A percentile compares a stretch with the other conserved stretches of the same genome.
phyloP scores from a whole-genome alignment of 2,113 vertebrate species.

The Crotalus helleri region DNA sequence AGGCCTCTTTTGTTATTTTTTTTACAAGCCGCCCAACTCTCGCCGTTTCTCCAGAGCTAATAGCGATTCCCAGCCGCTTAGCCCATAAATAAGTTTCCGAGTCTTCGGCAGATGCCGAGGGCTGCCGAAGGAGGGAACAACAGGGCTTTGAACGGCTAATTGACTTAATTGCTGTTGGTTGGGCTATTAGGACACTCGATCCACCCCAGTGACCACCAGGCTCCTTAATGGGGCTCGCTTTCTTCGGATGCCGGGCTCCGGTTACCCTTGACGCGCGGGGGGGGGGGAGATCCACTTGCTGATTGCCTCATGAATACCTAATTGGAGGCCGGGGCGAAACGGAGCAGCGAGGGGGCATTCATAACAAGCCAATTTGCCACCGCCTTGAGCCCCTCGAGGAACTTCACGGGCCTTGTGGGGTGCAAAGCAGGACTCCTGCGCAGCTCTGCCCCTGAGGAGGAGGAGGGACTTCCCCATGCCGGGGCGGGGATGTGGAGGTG shows the following conservation, averaged over 20 bases:
- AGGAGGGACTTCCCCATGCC: background rate
- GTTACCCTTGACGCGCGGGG: slow-evolving; percentile 81
- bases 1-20: slow-evolving; percentile 32
- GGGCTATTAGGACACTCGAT: slow-evolving; percentile 81
- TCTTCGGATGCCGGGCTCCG: slow-evolving; percentile 76
- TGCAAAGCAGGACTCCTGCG: slow-evolving; percentile 35
- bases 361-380: slow-evolving; percentile 68
- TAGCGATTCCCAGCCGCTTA: slow-evolving; percentile 48
- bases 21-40: slow-evolving; percentile 53
- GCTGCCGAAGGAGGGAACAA: slow-evolving; percentile 71
- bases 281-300: slow-evolving; percentile 71
- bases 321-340: slow-evolving; percentile 77
- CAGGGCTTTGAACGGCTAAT: slow-evolving; percentile 81
- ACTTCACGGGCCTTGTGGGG: slow-evolving; percentile 61
- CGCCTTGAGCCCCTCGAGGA: slow-evolving; percentile 53
- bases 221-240: slow-evolving; percentile 72
- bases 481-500: background rate
- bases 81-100: slow-evolving; percentile 63
- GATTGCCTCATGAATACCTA: slow-evolving; percentile 83
- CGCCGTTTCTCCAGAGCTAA: slow-evolving; percentile 52
- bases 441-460: background rate
- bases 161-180: slow-evolving; percentile 82
- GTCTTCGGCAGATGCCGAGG: slow-evolving; percentile 64
- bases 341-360: slow-evolving; percentile 70
- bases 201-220: slow-evolving; percentile 78